A percentile compares a stretch with the other conserved stretches of the same genome.
phyloP scores from a whole-genome alignment of 2,113 vertebrate genomes.

The Fulmarus glacialis region DNA sequence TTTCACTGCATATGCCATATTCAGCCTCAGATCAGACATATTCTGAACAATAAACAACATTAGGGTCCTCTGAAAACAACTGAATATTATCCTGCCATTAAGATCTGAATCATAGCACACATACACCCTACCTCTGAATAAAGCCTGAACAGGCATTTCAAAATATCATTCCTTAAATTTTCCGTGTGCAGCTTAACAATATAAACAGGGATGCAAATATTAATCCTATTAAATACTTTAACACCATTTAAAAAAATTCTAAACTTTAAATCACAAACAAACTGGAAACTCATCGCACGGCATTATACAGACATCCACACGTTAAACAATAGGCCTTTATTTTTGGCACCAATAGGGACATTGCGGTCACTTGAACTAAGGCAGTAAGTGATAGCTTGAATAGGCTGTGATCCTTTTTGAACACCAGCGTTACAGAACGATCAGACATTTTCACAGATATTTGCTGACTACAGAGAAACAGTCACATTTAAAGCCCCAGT shows the following conservation, averaged over 20 bases:
- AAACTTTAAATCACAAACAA: neutral
- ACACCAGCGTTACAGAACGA: neutral
- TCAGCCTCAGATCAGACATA: neutral
- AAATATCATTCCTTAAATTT: neutral
- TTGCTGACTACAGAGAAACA: neutral
- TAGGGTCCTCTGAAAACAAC: neutral
- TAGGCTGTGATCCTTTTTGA: neutral
- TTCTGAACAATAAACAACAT: neutral
- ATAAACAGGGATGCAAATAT: neutral
- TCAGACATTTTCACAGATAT: neutral
- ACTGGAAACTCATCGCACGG: neutral
- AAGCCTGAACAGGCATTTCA: neutral
- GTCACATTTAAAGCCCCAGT: neutral
- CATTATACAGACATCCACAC: neutral
- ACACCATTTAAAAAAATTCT: neutral
- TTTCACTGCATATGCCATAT: neutral
- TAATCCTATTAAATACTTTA: neutral
- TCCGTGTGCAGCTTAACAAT: neutral
- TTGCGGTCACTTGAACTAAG: neutral
- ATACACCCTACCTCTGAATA: neutral
- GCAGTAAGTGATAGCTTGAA: neutral
- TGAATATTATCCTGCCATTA: neutral
- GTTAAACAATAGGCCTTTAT: neutral
- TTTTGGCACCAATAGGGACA: neutral
- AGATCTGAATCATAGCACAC: neutral